These are phyloP conservation scores for Marisa cornuarietis DNA, from an alignment of 1,140 invertebrate genomes.

Conservation along the genomic window DNA sequence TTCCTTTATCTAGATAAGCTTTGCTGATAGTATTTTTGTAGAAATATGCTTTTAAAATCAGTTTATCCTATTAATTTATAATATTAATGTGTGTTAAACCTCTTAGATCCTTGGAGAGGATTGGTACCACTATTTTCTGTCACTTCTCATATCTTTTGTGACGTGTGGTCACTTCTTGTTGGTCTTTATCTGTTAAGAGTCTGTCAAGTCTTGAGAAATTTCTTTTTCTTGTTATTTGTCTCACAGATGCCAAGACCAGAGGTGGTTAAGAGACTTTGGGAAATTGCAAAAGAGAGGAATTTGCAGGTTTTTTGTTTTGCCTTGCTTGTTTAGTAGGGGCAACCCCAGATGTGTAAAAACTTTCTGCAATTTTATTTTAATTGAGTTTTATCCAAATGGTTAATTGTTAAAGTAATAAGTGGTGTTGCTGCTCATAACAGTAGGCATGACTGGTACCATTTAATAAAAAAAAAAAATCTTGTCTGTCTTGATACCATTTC, in stretches of 20 bases:
- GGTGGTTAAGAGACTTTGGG: constrained; percentile 92
- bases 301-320: constrained; percentile 74
- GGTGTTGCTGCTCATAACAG: not conserved
- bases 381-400: not conserved
- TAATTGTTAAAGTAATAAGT: not conserved
- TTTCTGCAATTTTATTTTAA: not conserved
- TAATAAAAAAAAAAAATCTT: not conserved
- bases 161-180: not conserved
- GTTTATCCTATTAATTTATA: too few relatives aligned
- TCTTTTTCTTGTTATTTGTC: constrained; percentile 5
- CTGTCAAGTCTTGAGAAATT: not conserved
- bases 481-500: not conserved
- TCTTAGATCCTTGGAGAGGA: too few relatives aligned
- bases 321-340: not conserved
- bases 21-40: too few relatives aligned
- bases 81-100: not conserved
- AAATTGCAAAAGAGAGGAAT: constrained; percentile 90
- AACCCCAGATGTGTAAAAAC: not conserved
- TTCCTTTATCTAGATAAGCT: too few relatives aligned
- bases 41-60: not conserved
- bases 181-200: not conserved
- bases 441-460: not conserved
- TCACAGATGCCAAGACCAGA: constrained; percentile 85
- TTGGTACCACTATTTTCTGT: not conserved
- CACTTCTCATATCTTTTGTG: not conserved